Evolutionary conservation across 1,140 invertebrate genomes (phyloP).

Genomic region (Drosophila lacteicornis): DNA sequence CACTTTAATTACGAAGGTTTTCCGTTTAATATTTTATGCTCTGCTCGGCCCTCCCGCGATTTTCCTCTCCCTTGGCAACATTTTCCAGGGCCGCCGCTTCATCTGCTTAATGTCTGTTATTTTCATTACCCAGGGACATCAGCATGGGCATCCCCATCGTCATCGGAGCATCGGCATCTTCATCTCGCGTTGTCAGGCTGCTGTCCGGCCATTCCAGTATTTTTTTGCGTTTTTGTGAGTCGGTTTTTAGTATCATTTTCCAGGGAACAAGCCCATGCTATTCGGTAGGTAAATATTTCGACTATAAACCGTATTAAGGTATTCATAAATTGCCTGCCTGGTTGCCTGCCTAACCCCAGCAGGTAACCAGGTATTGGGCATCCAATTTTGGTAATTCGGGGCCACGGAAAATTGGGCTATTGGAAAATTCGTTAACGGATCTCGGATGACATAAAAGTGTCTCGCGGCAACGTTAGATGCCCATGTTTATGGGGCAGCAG

Average conservation of each 20-base stretch:
- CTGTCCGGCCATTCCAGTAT: conserved; percentile 6
- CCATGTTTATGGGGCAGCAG: conserved; percentile 50
- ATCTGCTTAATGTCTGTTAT: conserved; percentile 67
- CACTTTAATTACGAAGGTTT: conserved; percentile 83
- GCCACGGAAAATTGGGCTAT: conserved; percentile 61
- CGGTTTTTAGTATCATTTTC: conserved; percentile 12
- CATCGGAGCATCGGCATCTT: conserved; percentile 19
- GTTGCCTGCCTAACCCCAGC: conserved; percentile 28
- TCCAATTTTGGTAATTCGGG: conserved; percentile 63
- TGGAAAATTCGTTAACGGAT: conserved; percentile 76
- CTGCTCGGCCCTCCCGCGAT: conserved; percentile 11
- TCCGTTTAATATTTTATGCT: conserved; percentile 80
- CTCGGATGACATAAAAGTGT: conserved; percentile 73
- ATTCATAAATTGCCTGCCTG: conserved; percentile 73
- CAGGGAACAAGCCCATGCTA: conserved; percentile 42
- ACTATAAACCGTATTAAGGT: conserved; percentile 81
- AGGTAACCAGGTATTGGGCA: conserved; percentile 26
- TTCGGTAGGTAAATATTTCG: conserved; percentile 75
- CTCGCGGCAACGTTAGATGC: conserved; percentile 31
- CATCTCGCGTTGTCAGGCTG: conserved; percentile 19
- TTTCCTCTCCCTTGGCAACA: conserved; percentile 19
- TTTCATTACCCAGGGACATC: conserved; percentile 46
- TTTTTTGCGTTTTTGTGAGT: no score
- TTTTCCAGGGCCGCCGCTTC: conserved; percentile 46
- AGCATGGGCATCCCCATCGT: conserved; percentile 26